These are phyloP conservation scores for Yponomeuta malinellus DNA, from an alignment of 2,888 invertebrate species.

Conservation along the genomic window DNA sequence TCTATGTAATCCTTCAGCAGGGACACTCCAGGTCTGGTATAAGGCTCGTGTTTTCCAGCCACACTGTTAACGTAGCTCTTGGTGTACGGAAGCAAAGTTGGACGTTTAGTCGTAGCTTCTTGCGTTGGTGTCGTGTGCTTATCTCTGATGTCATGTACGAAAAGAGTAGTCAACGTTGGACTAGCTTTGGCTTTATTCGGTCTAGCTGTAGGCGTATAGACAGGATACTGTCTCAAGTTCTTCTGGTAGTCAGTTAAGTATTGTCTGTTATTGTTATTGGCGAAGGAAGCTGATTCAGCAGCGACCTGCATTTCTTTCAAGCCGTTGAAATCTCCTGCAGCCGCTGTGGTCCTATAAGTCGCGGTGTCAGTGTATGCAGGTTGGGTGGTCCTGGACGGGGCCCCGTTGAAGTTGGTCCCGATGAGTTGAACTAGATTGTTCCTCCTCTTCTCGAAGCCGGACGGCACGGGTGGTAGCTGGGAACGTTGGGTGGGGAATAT, in stretches of 20 bases:
- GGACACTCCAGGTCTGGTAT: slow-evolving; percentile 66
- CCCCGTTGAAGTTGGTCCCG: slow-evolving; percentile 51
- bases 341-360: slow-evolving; percentile 47
- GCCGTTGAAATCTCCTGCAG: slow-evolving; percentile 58
- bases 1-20: slow-evolving; percentile 54
- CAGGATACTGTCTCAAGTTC: slow-evolving; percentile 60
- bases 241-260: slow-evolving; percentile 61
- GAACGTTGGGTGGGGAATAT: slow-evolving; percentile 53
- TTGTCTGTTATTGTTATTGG: slow-evolving; percentile 66
- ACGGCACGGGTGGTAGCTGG: slow-evolving; percentile 36
- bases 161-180: slow-evolving; percentile 62
- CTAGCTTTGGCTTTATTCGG: slow-evolving; percentile 45
- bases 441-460: slow-evolving; percentile 54
- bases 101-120: slow-evolving; percentile 49
- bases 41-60: slow-evolving; percentile 54
- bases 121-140: slow-evolving; percentile 23
- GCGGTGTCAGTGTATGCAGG: slow-evolving; percentile 53
- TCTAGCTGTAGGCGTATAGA: slow-evolving; percentile 47
- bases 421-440: slow-evolving; percentile 62
- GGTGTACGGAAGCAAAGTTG: slow-evolving; percentile 61
- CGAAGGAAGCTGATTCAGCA: slow-evolving; percentile 87
- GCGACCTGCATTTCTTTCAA: slow-evolving; percentile 80
- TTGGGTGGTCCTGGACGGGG: slow-evolving; percentile 42
- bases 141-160: slow-evolving; percentile 51
- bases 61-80: slow-evolving; percentile 46